Evolutionary conservation across 2,113 vertebrate species (phyloP).

Genomic region (Numida meleagris): DNA sequence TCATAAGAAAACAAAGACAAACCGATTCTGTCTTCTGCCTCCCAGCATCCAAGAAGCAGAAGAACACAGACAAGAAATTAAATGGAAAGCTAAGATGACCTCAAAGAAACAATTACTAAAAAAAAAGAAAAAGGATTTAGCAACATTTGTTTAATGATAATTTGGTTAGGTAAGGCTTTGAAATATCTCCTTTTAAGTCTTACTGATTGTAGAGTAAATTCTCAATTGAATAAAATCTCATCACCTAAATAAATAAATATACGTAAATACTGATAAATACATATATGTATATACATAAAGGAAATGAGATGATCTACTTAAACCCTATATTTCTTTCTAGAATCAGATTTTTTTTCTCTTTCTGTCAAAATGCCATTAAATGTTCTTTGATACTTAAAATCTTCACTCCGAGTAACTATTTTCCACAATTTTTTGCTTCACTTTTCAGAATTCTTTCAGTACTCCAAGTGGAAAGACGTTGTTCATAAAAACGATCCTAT

Average conservation of each 20-base stretch:
- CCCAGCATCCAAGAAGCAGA: background rate
- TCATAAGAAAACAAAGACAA: background rate
- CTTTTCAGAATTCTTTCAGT: slow-evolving; percentile 31
- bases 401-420: background rate
- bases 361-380: background rate
- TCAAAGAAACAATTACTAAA: background rate
- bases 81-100: background rate
- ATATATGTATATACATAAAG: background rate
- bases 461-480: background rate
- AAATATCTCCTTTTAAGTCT: background rate
- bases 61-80: background rate
- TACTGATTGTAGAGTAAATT: background rate
- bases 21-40: background rate
- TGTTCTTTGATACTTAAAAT: background rate
- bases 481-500: background rate
- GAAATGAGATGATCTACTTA: background rate
- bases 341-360: background rate
- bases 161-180: background rate
- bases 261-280: background rate
- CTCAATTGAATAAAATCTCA: background rate
- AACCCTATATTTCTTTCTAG: background rate
- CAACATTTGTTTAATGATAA: background rate
- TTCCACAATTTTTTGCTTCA: background rate
- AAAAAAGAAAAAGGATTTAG: background rate
- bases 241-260: background rate